A percentile compares a stretch with the other conserved stretches of the same genome.
Evolutionary conservation across 2,113 vertebrate genomes (phyloP).

Genomic region (Trematocara macrostoma): DNA sequence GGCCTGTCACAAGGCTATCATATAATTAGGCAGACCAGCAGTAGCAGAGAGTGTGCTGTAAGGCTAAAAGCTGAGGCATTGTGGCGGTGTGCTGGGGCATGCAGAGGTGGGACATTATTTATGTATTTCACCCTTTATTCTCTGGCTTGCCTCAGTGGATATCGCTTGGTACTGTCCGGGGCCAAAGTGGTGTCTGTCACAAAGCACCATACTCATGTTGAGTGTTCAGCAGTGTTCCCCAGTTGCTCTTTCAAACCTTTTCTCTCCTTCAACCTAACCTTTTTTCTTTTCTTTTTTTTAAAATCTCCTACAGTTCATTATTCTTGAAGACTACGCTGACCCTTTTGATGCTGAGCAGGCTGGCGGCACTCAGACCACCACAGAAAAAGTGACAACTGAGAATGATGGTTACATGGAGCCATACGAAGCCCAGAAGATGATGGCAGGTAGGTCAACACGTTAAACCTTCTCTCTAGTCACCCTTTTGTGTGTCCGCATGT

Average conservation of each 20-base stretch:
- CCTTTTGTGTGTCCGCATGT: background rate
- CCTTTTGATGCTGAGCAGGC: slow-evolving; percentile 89
- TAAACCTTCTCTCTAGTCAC: background rate
- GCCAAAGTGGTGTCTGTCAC: background rate
- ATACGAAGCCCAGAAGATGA: slow-evolving; percentile 97
- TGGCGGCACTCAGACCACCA: slow-evolving; percentile 65
- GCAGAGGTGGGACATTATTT: slow-evolving; percentile 28
- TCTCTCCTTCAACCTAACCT: background rate
- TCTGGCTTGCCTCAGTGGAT: background rate
- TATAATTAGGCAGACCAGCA: slow-evolving; percentile 58
- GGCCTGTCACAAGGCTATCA: slow-evolving; percentile 52
- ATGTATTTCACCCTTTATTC: slow-evolving; percentile 21
- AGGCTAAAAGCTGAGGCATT: slow-evolving; percentile 33
- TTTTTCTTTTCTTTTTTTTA: background rate
- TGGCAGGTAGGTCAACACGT: slow-evolving; percentile 80
- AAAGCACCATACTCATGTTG: background rate
- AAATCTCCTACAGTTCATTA: slow-evolving; percentile 75
- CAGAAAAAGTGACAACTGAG: slow-evolving; percentile 81
- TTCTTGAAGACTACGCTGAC: slow-evolving; percentile 95
- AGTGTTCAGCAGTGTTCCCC: slow-evolving; percentile 7
- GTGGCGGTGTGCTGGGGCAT: slow-evolving; percentile 32
- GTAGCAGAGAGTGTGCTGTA: slow-evolving; percentile 33
- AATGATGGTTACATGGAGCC: slow-evolving; percentile 99
- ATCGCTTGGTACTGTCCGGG: background rate
- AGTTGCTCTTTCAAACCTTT: background rate